These are phyloP conservation scores for Malurus splendens DNA, from an alignment of 2,797 vertebrate genomes.

Conservation along the genomic window DNA sequence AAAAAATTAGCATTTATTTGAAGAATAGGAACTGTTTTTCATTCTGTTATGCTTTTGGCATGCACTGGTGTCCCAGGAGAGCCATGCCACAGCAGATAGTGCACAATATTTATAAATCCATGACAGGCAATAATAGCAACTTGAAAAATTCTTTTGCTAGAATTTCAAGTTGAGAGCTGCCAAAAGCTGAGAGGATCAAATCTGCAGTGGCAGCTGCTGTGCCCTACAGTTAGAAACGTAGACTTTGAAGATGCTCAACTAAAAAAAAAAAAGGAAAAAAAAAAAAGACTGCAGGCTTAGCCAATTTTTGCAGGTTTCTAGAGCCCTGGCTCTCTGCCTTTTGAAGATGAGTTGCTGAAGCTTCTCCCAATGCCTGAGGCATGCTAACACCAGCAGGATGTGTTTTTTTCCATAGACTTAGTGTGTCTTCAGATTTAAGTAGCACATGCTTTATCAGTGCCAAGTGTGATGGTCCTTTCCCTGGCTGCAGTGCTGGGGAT, in stretches of 20 bases:
- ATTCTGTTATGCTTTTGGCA: conserved; percentile 91
- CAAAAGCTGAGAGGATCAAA: conserved; percentile 83
- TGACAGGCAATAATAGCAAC: conserved; percentile 88
- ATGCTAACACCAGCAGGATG: conserved; percentile 74
- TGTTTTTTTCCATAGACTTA: conserved; percentile 60
- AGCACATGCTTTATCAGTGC: conserved; percentile 71
- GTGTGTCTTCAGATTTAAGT: conserved; percentile 75
- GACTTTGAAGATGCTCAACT: conserved; percentile 88
- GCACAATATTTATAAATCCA: conserved; percentile 84
- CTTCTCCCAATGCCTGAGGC: conserved; percentile 82
- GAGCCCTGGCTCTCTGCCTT: conserved; percentile 78
- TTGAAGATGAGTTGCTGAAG: conserved; percentile 85
- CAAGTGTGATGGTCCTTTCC: conserved; percentile 66
- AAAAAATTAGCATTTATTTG: conserved; percentile 95
- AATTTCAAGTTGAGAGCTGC: conserved; percentile 79
- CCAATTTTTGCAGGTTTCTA: conserved; percentile 84
- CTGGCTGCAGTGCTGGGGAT: conserved; percentile 40
- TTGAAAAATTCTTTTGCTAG: conserved; percentile 83
- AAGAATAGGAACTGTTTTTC: conserved; percentile 86
- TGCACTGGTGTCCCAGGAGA: conserved; percentile 82
- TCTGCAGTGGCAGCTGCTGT: conserved; percentile 83
- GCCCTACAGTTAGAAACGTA: conserved; percentile 83
- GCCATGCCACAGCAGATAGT: conserved; percentile 72
- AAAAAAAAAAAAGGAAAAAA: conserved; percentile 68
- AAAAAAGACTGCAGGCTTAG: conserved; percentile 79